A percentile compares a stretch with the other conserved stretches of the same genome.
Evolutionary conservation across 2,888 invertebrate genomes (phyloP).

Genomic region (Chrysotoxum bicinctum): DNA sequence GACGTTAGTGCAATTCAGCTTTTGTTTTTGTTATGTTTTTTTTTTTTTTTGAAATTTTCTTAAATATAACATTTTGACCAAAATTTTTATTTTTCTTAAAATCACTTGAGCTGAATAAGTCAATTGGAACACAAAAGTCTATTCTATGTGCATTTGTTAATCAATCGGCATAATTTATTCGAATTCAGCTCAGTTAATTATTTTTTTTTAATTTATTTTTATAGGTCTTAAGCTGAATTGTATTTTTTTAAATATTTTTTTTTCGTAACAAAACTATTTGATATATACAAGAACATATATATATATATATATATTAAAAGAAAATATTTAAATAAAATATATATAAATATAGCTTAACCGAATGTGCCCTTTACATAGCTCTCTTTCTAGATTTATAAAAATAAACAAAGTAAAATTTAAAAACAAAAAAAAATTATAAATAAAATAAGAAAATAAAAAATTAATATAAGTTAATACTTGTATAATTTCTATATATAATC

Average conservation of each 20-base stretch:
- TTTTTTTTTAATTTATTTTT: slow-evolving; percentile 49
- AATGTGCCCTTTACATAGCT: slow-evolving; percentile 82
- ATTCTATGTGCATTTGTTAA: slow-evolving; percentile 57
- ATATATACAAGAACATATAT: slow-evolving; percentile 71
- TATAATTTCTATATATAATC: slow-evolving; percentile 36
- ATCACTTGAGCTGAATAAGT: slow-evolving; percentile 55
- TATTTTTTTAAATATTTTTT: slow-evolving; percentile 39
- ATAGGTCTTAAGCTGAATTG: slow-evolving; percentile 44
- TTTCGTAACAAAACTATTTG: slow-evolving; percentile 53
- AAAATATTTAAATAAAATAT: slow-evolving; percentile 74
- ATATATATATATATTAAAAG: slow-evolving; percentile 74
- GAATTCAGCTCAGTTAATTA: slow-evolving; percentile 61
- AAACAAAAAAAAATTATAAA: slow-evolving; percentile 40
- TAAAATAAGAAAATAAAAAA: slow-evolving; percentile 40
- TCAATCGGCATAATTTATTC: slow-evolving; percentile 72
- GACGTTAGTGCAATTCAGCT: slow-evolving; percentile 61
- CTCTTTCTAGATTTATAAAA: slow-evolving; percentile 80
- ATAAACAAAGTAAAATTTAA: slow-evolving; percentile 54
- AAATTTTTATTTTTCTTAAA: slow-evolving; percentile 28
- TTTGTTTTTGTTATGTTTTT: slow-evolving; percentile 6
- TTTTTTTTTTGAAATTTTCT: slow-evolving; percentile 1
- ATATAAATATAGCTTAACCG: slow-evolving; percentile 81
- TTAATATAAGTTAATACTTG: slow-evolving; percentile 66
- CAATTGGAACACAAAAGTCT: slow-evolving; percentile 40
- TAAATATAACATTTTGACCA: slow-evolving; percentile 56